A percentile compares a stretch with the other conserved stretches of the same genome.
phyloP scores from a whole-genome alignment of 2,797 vertebrate species.

The Chelidonichthys spinosus region DNA sequence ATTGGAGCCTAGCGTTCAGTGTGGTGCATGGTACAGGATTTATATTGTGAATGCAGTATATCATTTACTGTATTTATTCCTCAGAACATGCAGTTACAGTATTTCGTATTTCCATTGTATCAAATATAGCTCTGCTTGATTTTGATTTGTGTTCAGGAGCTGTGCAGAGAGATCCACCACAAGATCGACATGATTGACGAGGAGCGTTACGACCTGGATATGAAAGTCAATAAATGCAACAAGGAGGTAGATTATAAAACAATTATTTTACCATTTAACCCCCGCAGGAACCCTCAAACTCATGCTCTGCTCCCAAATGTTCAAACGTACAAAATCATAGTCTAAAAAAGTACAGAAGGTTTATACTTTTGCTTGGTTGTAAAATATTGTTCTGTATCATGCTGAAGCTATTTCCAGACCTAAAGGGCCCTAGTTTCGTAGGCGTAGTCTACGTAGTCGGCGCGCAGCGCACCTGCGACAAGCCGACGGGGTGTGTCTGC shows the following conservation, averaged over 20 bases:
- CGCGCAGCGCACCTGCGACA: too few relatives aligned
- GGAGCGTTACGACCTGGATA: constrained; percentile 93
- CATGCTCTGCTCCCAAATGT: background rate
- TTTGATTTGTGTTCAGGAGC: constrained; percentile 82
- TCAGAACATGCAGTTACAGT: background rate
- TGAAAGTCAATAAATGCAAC: constrained; percentile 88
- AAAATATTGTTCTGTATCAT: too few relatives aligned
- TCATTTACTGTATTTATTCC: background rate
- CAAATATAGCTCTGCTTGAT: background rate
- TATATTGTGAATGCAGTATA: background rate
- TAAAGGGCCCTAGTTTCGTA: too few relatives aligned
- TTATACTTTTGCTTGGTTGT: too few relatives aligned
- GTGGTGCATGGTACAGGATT: background rate
- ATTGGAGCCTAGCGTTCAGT: constrained; percentile 45
- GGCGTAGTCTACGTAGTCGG: too few relatives aligned
- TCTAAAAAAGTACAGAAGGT: background rate
- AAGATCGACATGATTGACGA: constrained; percentile 92
- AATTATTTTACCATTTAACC: background rate
- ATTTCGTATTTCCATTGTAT: background rate
- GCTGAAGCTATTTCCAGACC: too few relatives aligned
- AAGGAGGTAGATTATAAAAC: constrained; percentile 87
- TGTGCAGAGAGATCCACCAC: constrained; percentile 90
- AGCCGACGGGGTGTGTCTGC: too few relatives aligned
- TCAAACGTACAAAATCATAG: background rate
- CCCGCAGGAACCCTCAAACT: background rate